Evolutionary conservation across 2,888 invertebrate species (phyloP).

Genomic region (Lithophane ornitopus): DNA sequence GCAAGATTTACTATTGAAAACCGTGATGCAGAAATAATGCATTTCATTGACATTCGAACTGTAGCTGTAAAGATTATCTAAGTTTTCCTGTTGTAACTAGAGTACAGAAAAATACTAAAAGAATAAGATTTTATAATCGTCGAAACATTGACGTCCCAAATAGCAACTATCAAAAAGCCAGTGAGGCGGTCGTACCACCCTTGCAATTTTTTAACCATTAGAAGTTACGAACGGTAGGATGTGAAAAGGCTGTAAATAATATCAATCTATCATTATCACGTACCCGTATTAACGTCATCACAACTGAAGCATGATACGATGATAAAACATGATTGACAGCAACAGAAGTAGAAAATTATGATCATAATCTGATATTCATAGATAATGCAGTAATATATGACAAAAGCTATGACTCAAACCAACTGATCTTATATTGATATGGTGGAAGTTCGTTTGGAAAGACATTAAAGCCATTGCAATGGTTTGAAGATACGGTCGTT

Average conservation of each 20-base stretch:
- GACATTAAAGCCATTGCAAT: constrained; percentile 16
- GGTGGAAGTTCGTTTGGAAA: constrained; percentile 27
- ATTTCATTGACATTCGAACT: background rate
- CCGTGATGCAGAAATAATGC: constrained; percentile 16
- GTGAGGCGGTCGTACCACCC: too few relatives aligned
- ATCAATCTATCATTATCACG: constrained; percentile 24
- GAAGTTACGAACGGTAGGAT: background rate
- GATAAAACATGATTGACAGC: constrained; percentile 58
- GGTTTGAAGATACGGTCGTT: constrained; percentile 27
- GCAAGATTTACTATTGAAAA: constrained; percentile 2
- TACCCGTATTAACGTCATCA: constrained; percentile 20
- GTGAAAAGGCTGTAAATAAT: constrained; percentile 11
- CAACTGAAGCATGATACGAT: constrained; percentile 26
- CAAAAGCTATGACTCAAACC: constrained; percentile 40
- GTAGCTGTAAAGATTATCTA: background rate
- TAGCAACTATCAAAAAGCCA: background rate
- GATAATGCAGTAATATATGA: constrained; percentile 39
- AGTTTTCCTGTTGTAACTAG: background rate
- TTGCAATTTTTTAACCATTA: background rate
- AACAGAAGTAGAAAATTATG: constrained; percentile 44
- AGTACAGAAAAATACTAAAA: constrained; percentile 11
- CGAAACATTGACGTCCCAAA: background rate
- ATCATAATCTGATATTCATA: constrained; percentile 42
- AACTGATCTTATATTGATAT: constrained; percentile 42
- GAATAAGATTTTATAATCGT: background rate